phyloP scores from a whole-genome alignment of 2,888 invertebrate genomes.

The Heteropelma amictum region DNA sequence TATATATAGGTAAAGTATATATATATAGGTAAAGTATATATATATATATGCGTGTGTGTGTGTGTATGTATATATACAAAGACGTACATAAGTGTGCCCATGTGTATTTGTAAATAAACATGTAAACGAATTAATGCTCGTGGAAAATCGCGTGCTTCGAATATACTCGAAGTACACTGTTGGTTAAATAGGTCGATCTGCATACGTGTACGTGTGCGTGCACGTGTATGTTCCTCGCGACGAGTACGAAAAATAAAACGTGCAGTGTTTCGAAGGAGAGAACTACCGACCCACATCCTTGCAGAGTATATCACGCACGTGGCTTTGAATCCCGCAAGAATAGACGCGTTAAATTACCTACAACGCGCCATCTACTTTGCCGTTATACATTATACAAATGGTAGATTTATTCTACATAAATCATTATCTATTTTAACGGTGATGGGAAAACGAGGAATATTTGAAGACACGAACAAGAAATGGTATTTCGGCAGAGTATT shows the following conservation, averaged over 20 bases:
- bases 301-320: conserved; percentile 59
- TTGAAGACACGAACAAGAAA: no score
- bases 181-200: conserved; percentile 14
- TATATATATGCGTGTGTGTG: no score
- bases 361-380: background rate
- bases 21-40: no score
- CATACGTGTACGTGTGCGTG: background rate
- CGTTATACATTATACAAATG: background rate
- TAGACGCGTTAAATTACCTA: conserved; percentile 8
- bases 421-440: no score
- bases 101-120: conserved; percentile 48
- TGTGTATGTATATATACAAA: no score
- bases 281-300: conserved; percentile 52
- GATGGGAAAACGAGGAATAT: no score
- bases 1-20: no score
- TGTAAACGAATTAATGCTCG: conserved; percentile 22
- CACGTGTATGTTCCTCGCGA: background rate
- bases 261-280: conserved; percentile 2
- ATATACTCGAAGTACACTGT: background rate
- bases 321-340: conserved; percentile 15
- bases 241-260: background rate
- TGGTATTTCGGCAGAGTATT: no score
- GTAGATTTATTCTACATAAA: no score
- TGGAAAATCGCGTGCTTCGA: conserved; percentile 30
- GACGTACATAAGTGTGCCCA: no score